Evolutionary conservation across 2,888 invertebrate species (phyloP), one percentile per base, ranked within the genome.

Genomic region (Campoplex capitator): DNA sequence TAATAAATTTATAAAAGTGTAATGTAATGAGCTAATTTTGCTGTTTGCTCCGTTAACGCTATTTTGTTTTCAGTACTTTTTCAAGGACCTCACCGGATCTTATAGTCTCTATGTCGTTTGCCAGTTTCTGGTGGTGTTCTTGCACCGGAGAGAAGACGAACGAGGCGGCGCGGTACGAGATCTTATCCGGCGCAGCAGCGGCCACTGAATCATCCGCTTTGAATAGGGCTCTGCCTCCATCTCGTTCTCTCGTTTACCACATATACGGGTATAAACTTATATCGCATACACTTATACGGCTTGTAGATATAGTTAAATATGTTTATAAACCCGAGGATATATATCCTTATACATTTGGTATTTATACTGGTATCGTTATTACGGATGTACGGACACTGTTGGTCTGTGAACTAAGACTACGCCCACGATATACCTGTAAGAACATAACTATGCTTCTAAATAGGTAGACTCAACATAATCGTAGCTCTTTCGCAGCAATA

Each of bases 151-250:
- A 87, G 89, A 92, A 92, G 92, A 92, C 90, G 92, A 91, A 92
- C 92, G 92, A 92, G 90, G 91, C 92, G 91, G 92, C 91, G 91
- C 89, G 91, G 91, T 90, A 91, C 91, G 92, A 94, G 94, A 94
- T 94, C 92, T 94, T 94, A 94, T 94, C 94, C 92, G 88, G 81
- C 86, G 91, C 91, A 90, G 92, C 94, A 93, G 92, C 93, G 92
- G 91, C 92, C 93, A 93, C 93, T 94, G 94, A 94, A 94, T 94
- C 94, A 94, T 94, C 92, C 92, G 91, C 93, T 94, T 93, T 94
- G 94, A 94, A 94, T 94, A 94, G 94, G 92, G 90, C 91, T 88
- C 90, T 89, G 91, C 91, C 91, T 91, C 92, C 91, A 92, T 93
- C 92, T 91, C 80, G 83, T 89, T 88, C 91, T 91, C 90, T 90